These are phyloP conservation scores for Apoderus coryli DNA, from an alignment of 2,888 invertebrate species.

Conservation along the genomic window DNA sequence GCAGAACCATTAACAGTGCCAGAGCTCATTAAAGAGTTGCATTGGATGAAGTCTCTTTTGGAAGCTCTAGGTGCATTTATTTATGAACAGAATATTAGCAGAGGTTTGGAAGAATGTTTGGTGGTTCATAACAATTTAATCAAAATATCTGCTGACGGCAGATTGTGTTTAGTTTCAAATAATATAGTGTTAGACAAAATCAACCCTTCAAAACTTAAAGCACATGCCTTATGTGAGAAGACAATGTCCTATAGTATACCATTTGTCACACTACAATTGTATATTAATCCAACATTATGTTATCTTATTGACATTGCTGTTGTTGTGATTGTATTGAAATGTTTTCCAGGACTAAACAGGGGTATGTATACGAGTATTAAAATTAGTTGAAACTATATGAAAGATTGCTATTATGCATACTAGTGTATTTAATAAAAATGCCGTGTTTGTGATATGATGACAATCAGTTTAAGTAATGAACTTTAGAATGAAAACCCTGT, in stretches of 20 bases:
- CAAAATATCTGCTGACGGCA: conserved; percentile 27
- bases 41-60: conserved; percentile 37
- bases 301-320: conserved; percentile 52
- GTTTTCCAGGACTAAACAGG: too few species aligned
- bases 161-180: conserved; percentile 30
- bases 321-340: conserved; percentile 34
- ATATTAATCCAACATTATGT: conserved; percentile 60
- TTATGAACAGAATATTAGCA: conserved; percentile 28
- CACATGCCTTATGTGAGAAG: conserved; percentile 45
- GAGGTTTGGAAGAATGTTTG: conserved; percentile 41
- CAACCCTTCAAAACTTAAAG: conserved; percentile 42
- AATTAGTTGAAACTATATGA: too few species aligned
- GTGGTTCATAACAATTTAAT: conserved; percentile 42
- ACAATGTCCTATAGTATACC: conserved; percentile 58
- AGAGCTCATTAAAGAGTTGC: conserved; percentile 37
- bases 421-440: too few species aligned
- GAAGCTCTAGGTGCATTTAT: conserved; percentile 31
- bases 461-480: too few species aligned
- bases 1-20: conserved; percentile 32
- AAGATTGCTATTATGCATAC: too few species aligned
- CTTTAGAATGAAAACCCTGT: too few species aligned
- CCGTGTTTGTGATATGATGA: too few species aligned
- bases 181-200: conserved; percentile 31
- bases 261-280: conserved; percentile 55
- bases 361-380: too few species aligned